Evolutionary conservation across 2,113 vertebrate species (phyloP).

Genomic region (Vulpes vulpes): DNA sequence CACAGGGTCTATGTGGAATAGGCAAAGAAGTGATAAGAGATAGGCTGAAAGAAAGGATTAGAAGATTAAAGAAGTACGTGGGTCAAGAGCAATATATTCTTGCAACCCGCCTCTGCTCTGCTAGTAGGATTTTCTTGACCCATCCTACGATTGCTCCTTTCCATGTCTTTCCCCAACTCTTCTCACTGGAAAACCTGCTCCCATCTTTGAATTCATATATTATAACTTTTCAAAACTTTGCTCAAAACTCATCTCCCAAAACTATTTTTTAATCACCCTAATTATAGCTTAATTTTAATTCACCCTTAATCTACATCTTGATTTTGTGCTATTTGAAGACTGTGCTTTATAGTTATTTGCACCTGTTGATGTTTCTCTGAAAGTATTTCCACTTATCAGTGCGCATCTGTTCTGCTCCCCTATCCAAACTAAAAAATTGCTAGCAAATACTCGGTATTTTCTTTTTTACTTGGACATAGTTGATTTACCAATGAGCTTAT

Average conservation of each 20-base stretch:
- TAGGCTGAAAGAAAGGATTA: neutral
- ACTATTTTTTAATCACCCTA: conserved; percentile 22
- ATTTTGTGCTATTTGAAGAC: conserved; percentile 18
- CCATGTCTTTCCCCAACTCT: neutral
- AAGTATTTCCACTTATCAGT: conserved; percentile 16
- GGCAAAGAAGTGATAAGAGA: neutral
- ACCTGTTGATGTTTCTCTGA: conserved; percentile 44
- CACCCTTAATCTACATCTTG: neutral
- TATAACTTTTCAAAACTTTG: conserved; percentile 16
- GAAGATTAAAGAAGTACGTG: neutral
- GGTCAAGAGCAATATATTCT: neutral
- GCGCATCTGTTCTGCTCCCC: conserved; percentile 25
- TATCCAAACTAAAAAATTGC: conserved; percentile 28
- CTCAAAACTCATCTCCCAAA: conserved; percentile 48
- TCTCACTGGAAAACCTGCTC: neutral
- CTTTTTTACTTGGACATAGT: neutral
- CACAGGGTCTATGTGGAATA: neutral
- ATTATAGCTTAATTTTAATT: conserved; percentile 55
- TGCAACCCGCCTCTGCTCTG: neutral
- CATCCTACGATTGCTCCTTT: neutral
- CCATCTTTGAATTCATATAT: neutral
- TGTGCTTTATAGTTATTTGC: neutral
- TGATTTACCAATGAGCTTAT: neutral
- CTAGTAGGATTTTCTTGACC: neutral
- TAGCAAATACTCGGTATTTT: neutral